Conservation (phyloP, 2,113 vertebrate species). For the Aramus guarauna region DNA sequence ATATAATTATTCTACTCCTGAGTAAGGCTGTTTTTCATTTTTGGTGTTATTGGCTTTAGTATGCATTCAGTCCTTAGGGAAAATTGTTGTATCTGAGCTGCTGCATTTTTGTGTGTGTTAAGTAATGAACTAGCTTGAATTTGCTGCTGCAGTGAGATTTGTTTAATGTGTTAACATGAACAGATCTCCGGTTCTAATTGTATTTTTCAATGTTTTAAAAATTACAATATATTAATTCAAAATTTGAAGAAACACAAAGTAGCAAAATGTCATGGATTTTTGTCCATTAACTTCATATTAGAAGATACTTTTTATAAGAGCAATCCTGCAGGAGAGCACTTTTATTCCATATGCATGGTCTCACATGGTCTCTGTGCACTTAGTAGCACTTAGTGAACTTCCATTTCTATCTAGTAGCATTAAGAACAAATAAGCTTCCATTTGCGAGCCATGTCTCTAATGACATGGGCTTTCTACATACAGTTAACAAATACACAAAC, state of each 20-base stretch:
- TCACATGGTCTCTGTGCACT: not conserved
- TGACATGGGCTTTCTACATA: not conserved
- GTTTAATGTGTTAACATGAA: not conserved
- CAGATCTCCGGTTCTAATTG: not conserved
- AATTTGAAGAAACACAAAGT: not conserved
- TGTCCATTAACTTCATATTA: not conserved
- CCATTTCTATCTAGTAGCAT: not conserved
- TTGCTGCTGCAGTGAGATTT: not conserved
- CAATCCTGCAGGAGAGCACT: not conserved
- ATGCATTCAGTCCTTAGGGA: not conserved
- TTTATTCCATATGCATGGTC: not conserved
- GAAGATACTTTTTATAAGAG: not conserved
- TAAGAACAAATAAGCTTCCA: not conserved
- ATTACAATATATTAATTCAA: not conserved
- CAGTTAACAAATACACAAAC: not conserved
- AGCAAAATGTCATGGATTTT: not conserved
- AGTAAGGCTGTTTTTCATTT: not conserved
- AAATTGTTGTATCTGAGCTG: not conserved
- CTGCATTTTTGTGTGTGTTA: not conserved
- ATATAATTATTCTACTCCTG: not conserved
- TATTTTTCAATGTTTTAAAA: not conserved
- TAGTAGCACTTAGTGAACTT: not conserved
- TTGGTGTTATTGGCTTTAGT: not conserved
- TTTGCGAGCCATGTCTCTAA: not conserved
- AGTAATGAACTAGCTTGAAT: not conserved